Percentiles rank a stretch among this genome's conserved stretches.
These are phyloP conservation scores for Augiades crinisus DNA, from an alignment of 2,888 invertebrate species.

Conservation along the genomic window DNA sequence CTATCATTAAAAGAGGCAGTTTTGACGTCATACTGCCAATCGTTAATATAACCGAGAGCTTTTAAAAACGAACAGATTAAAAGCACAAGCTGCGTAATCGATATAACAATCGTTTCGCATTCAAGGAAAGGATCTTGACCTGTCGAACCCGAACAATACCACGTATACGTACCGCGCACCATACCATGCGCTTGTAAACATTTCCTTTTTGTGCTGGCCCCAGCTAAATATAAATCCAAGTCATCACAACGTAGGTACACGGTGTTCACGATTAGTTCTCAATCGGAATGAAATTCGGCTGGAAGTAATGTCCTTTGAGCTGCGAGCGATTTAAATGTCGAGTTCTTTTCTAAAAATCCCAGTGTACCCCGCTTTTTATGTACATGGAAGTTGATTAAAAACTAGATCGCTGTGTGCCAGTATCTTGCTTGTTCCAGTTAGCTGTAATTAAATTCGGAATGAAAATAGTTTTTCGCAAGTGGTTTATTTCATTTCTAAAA, in stretches of 20 bases:
- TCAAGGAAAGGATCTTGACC: slow-evolving; percentile 10
- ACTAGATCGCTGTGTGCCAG: too few relatives aligned
- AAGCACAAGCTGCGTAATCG: too few relatives aligned
- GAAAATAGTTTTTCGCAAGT: neutral
- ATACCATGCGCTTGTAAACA: slow-evolving; percentile 13
- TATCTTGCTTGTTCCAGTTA: neutral
- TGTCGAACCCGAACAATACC: slow-evolving; percentile 13
- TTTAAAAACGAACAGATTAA: too few relatives aligned
- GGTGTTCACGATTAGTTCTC: slow-evolving; percentile 8
- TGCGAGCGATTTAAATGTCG: neutral
- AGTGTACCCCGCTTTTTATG: neutral
- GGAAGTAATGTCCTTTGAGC: neutral
- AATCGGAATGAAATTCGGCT: neutral
- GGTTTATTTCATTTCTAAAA: neutral
- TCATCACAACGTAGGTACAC: neutral
- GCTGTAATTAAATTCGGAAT: neutral
- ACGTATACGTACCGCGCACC: neutral
- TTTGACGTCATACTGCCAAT: too few relatives aligned
- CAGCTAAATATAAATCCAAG: slow-evolving; percentile 16
- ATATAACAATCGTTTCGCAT: neutral
- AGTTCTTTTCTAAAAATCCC: neutral
- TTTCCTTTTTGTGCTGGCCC: slow-evolving; percentile 2
- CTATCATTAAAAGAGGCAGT: too few relatives aligned
- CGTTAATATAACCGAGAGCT: too few relatives aligned
- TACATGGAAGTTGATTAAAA: too few relatives aligned